Evolutionary conservation across 2,888 invertebrate genomes (phyloP), one percentile per base, ranked within the genome.

Genomic region (Caenorhabditis plicata): DNA sequence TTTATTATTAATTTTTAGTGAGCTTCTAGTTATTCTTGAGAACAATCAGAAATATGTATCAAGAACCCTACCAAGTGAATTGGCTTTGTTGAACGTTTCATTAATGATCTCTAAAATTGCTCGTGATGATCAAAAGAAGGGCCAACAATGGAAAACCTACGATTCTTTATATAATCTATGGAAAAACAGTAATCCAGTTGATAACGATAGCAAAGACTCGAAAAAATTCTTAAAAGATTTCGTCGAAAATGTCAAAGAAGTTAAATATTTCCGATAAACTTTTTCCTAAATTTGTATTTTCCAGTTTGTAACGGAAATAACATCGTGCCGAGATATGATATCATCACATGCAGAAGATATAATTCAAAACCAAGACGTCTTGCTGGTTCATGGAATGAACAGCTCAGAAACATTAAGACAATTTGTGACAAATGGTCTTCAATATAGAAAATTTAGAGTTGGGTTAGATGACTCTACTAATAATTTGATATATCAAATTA

Each of bases 81-180:
- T 70, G 20, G 58, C 74, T 11, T 53, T 75, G n/a, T 45, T 69
- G 4, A 75, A 75, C 47, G 55, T 74, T 19, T 57, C 70, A 15
- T 31, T 72, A 26, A 62, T 68, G 41, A 63, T 69, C 9, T 47
- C 67, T 9, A 73, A 73, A 39, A 35, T 75, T 9, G 63, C 71
- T 22, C 48, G 74, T 13, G 75, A 75, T 31, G 74, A 75, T 45
- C 50, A 38, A 63, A 55, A 17, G 52, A 55, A 13, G 46, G 46
- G 29, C 11, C 26, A 25, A 26, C 19, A 38, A 5, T 2, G 9
- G 3, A 4, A 23, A 7, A 29, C 67, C 9, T 57, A 51, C 29
- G 73, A 75, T 26, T 72, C 75, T n/a, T 36, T 75, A 35, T 72
- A 63, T 41, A 60, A 52, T 17, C 48, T 75, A 33, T 75, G 75